Base-by-base conservation (phyloP, 2,797 vertebrate genomes). In the Pseudopleuronectes americanus region DNA sequence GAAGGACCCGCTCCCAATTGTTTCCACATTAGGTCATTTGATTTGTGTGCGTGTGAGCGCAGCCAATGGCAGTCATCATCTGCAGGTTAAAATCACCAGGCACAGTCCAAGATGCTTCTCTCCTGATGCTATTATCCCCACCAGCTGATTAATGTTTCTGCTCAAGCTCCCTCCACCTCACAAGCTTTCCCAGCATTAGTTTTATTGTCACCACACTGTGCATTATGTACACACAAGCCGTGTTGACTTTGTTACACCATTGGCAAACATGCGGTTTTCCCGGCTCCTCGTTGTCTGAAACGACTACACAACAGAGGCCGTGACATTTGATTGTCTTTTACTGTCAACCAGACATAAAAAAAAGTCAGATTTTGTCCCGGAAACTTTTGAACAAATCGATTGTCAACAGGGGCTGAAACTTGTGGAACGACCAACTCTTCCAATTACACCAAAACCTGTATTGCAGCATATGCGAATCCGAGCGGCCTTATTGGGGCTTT, bases 401-500 rank as follows among this genome's bases (percentile, higher is more conserved):
- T 63, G 13, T 48, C 9, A n/a, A 14, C 36, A 17, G 8, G 1
- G 6, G 51, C 33, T 17, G 16, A n/a, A 8, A 8, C 10, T 24
- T 41, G 17, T 23, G 5, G 23, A 36, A 22, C 8, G 38, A 51
- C 17, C 19, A 23, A 14, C 43, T 55, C 7, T 4, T n/a, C 28
- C 12, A 43, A 55, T 74, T 52, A 24, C 9, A 16, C 51, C 12
- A 31, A 58, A 75, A 74, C 62, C 55, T 74, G 77, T 55, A 47
- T 47, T 61, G 61, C 67, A 72, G 57, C 61, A 63, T 67, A 52
- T 70, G 28, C 43, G 58, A 69, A 69, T 66, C 52, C 8, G 21
- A 23, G 72, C 59, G 73, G 57, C 22, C 68, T 70, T 81, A 59
- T 43, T 48, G 74, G 88, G 91, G 87, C 73, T 90, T 91, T 86